Conservation (phyloP, 2,888 invertebrate species). For the Congeria kusceri region DNA sequence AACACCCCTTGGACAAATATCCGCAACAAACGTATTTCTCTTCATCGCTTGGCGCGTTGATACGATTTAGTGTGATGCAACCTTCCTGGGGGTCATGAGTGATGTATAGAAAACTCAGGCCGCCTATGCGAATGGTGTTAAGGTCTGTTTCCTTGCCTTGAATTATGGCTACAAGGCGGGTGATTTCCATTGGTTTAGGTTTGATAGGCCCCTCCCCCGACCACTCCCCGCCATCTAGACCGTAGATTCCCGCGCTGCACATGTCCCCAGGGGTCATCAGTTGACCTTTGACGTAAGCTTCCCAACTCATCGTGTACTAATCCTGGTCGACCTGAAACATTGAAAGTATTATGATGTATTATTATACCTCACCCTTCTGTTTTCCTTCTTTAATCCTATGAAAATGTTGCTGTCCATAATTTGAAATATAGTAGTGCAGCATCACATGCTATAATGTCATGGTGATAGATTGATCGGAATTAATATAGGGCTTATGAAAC, state of each 20-base stretch:
- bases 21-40: constrained; percentile 58
- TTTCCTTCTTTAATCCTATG: too few relatives aligned
- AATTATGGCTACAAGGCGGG: constrained; percentile 51
- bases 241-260: constrained; percentile 58
- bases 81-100: constrained; percentile 54
- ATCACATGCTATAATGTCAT: too few relatives aligned
- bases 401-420: too few relatives aligned
- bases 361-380: too few relatives aligned
- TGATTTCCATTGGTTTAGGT: constrained; percentile 46
- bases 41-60: constrained; percentile 46
- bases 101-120: constrained; percentile 49
- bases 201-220: constrained; percentile 45
- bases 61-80: constrained; percentile 50
- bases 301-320: constrained; percentile 51
- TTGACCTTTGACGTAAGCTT: constrained; percentile 53
- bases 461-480: too few relatives aligned
- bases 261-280: constrained; percentile 59
- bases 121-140: constrained; percentile 54
- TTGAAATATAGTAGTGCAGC: too few relatives aligned
- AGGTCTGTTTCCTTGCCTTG: constrained; percentile 54
- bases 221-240: constrained; percentile 60
- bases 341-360: too few relatives aligned
- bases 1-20: constrained; percentile 50
- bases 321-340: too few relatives aligned
- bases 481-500: too few relatives aligned